Conservation (phyloP, 2,113 vertebrate genomes). For the Chaetura pelagica region DNA sequence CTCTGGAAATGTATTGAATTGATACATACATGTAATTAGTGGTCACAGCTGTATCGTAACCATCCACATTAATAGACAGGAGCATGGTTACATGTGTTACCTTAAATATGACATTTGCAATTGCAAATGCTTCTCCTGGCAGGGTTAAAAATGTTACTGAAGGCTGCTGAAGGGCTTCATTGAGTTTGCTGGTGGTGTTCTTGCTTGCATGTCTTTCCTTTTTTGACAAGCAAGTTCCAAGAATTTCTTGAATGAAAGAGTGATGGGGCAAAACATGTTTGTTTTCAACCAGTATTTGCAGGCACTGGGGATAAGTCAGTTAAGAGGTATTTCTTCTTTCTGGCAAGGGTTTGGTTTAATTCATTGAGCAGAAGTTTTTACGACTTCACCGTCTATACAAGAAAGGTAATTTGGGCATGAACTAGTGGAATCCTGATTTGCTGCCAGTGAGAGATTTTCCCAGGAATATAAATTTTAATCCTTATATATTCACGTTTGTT, state of each 20-base stretch:
- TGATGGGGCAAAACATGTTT: neutral
- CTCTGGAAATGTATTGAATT: neutral
- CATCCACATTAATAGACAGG: neutral
- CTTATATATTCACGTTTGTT: neutral
- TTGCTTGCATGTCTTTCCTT: neutral
- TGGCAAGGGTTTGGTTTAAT: neutral
- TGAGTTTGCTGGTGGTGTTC: neutral
- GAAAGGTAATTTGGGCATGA: neutral
- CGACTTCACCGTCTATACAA: neutral
- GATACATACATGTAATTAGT: neutral
- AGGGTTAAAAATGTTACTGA: neutral
- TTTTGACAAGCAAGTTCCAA: neutral
- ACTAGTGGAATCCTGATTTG: neutral
- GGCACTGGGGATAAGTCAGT: neutral
- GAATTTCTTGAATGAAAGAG: neutral
- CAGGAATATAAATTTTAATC: neutral
- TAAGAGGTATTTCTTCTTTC: neutral
- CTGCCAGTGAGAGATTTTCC: neutral
- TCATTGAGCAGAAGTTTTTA: neutral
- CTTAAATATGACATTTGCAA: neutral
- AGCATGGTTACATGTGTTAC: rapidly evolving
- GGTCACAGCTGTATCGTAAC: neutral
- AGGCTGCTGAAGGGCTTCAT: neutral
- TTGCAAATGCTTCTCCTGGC: neutral
- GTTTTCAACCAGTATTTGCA: neutral